These are phyloP conservation scores for Drosophila atroscutellata DNA, from an alignment of 2,888 invertebrate species.

Conservation along the genomic window DNA sequence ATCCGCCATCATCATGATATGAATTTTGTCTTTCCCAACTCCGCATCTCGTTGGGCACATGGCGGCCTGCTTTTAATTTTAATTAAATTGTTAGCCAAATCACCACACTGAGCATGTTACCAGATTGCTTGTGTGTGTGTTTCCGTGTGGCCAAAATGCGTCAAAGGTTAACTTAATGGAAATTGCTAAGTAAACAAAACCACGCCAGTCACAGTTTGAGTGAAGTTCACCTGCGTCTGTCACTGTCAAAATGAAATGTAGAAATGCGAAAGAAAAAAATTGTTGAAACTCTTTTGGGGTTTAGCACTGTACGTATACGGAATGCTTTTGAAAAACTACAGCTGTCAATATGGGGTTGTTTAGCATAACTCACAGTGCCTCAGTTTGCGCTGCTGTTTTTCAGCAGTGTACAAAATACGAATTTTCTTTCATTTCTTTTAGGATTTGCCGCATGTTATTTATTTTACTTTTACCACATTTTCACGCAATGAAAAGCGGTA, in stretches of 20 bases:
- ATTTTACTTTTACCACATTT: conserved; percentile 37
- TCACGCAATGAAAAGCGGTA: conserved; percentile 32
- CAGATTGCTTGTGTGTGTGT: conserved; percentile 3
- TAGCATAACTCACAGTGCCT: conserved; percentile 29
- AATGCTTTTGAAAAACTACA: conserved; percentile 37
- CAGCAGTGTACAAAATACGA: conserved; percentile 11
- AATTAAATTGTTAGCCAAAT: conserved; percentile 57
- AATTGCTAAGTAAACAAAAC: conserved; percentile 31
- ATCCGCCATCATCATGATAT: conserved; percentile 36
- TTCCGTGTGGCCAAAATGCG: conserved; percentile 3
- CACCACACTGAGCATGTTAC: conserved; percentile 19
- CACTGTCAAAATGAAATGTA: conserved; percentile 26
- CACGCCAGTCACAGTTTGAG: conserved; percentile 12
- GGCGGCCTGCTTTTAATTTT: conserved; percentile 38
- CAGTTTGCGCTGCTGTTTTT: conserved; percentile 18
- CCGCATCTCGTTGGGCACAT: neutral
- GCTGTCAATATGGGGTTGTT: conserved; percentile 47
- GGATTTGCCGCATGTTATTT: conserved; percentile 11
- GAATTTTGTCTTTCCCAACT: conserved; percentile 23
- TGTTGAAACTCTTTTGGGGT: conserved; percentile 9
- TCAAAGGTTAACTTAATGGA: conserved; percentile 42
- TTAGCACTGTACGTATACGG: conserved; percentile 1
- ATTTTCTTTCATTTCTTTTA: conserved; percentile 30
- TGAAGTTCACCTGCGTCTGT: conserved; percentile 34
- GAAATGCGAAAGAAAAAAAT: neutral